A percentile compares a stretch with the other conserved stretches of the same genome.
These are phyloP conservation scores for Gymnobelideus leadbeateri DNA, from an alignment of 2,113 vertebrate species.

Conservation along the genomic window DNA sequence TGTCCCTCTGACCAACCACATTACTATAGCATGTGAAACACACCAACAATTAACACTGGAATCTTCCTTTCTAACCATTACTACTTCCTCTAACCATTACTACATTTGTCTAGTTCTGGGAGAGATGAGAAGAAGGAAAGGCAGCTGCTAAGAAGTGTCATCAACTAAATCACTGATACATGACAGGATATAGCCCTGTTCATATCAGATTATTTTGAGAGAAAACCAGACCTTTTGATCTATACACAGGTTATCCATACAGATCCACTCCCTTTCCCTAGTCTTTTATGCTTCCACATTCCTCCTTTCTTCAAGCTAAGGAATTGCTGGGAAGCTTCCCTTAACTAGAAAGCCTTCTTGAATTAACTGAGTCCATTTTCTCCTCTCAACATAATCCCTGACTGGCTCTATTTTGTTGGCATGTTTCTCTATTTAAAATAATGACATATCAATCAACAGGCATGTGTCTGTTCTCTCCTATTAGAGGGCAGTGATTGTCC, in stretches of 20 bases:
- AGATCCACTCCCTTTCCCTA: constrained; percentile 1
- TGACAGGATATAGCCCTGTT: neutral
- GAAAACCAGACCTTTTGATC: neutral
- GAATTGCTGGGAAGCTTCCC: neutral
- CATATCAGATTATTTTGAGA: neutral
- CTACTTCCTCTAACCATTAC: neutral
- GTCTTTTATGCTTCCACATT: neutral
- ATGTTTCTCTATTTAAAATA: constrained; percentile 6
- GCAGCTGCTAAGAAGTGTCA: neutral
- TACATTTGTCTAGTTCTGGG: neutral
- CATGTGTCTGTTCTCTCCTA: neutral
- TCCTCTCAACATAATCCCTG: neutral
- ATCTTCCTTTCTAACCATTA: neutral
- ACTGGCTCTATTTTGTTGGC: neutral
- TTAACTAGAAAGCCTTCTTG: constrained; percentile 16
- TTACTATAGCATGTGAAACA: neutral
- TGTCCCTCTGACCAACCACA: neutral
- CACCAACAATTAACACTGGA: neutral
- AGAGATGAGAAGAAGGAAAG: neutral
- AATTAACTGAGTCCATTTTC: neutral
- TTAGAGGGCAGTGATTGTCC: constrained; percentile 5
- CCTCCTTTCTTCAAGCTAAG: constrained; percentile 5
- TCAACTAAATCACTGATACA: neutral
- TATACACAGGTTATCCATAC: neutral
- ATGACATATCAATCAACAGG: neutral